These are phyloP conservation scores for Okamejei kenojei DNA, from an alignment of 2,797 vertebrate species.

Conservation along the genomic window DNA sequence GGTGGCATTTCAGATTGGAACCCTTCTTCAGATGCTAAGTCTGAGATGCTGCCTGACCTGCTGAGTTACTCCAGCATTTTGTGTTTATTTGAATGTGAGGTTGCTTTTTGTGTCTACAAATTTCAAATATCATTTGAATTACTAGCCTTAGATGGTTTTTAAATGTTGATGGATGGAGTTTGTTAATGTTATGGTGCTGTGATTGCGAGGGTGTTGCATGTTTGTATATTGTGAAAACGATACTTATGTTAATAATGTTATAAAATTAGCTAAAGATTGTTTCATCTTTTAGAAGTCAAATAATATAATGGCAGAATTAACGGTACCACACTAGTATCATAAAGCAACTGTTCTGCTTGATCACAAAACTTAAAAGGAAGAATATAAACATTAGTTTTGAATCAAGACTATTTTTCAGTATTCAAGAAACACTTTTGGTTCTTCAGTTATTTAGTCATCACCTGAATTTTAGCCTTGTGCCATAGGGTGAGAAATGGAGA, in stretches of 20 bases:
- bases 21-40: too few species aligned
- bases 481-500: background rate
- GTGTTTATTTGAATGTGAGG: too few species aligned
- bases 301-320: background rate
- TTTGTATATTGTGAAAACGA: background rate
- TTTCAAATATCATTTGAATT: background rate
- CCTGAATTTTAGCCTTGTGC: conserved; percentile 15
- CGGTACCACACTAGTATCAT: background rate
- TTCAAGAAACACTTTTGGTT: background rate
- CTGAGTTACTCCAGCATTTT: too few species aligned
- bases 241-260: background rate
- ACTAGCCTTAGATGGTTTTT: background rate
- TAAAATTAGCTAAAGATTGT: background rate
- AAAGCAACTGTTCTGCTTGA: background rate
- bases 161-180: too few species aligned
- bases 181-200: too few species aligned
- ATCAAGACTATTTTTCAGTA: background rate
- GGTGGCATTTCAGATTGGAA: too few species aligned
- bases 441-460: conserved; percentile 30
- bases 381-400: background rate
- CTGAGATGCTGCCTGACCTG: too few species aligned
- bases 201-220: background rate
- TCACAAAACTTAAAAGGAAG: background rate
- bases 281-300: background rate
- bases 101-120: background rate